Conservation (phyloP, 2,888 invertebrate genomes). For the Celastrina argiolus region DNA sequence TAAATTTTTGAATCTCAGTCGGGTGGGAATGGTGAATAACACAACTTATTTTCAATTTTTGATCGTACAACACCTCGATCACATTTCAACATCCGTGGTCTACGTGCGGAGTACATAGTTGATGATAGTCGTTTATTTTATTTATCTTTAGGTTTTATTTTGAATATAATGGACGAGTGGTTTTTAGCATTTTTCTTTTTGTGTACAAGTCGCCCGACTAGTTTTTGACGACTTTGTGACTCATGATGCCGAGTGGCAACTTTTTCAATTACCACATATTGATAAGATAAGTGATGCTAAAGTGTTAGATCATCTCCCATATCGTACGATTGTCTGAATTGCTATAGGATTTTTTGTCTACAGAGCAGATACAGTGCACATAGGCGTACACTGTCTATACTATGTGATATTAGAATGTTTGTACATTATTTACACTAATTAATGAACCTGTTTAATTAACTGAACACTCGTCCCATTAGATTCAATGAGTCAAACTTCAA, state of each 20-base stretch:
- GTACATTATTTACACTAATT: neutral
- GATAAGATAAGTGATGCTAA: conserved; percentile 72
- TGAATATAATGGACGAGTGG: conserved; percentile 52
- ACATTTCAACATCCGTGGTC: neutral
- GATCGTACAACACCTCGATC: too few species aligned
- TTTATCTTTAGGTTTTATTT: conserved; percentile 33
- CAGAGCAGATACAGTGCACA: conserved; percentile 24
- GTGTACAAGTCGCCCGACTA: conserved; percentile 51
- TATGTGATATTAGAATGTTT: conserved; percentile 21
- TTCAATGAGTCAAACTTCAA: conserved; percentile 30
- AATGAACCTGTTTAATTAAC: conserved; percentile 20
- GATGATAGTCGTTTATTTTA: conserved; percentile 28
- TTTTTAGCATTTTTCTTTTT: conserved; percentile 39
- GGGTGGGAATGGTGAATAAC: too few species aligned
- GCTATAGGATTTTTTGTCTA: conserved; percentile 16
- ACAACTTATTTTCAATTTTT: too few species aligned
- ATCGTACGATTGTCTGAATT: conserved; percentile 27
- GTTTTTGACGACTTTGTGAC: conserved; percentile 28
- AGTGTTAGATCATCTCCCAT: conserved; percentile 60
- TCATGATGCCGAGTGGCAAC: conserved; percentile 23
- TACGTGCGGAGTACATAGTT: conserved; percentile 4
- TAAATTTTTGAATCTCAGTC: too few species aligned
- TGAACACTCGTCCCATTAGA: conserved; percentile 30
- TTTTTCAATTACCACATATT: conserved; percentile 16
- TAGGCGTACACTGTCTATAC: neutral